phyloP scores from a whole-genome alignment of 2,888 invertebrate genomes.

The Pocota personata region DNA sequence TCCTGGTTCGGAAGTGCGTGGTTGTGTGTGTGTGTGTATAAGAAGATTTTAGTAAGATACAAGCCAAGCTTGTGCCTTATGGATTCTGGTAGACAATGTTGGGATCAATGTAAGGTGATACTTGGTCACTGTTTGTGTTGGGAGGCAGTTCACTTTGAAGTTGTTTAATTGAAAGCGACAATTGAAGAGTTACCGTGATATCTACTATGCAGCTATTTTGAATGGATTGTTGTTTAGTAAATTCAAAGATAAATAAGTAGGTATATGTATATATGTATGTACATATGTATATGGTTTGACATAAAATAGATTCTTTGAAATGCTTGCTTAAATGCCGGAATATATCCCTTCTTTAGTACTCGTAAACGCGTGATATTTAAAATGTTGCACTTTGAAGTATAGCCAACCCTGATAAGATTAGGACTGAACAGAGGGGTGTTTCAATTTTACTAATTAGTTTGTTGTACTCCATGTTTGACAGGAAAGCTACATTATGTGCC shows the following conservation, averaged over 20 bases:
- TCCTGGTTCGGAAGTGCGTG: not conserved
- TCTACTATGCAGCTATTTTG: not conserved
- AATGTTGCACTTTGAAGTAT: not conserved
- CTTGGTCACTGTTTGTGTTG: slow-evolving; percentile 28
- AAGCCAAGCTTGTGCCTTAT: slow-evolving; percentile 33
- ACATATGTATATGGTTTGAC: no score
- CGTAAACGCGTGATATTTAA: not conserved
- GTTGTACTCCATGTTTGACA: not conserved
- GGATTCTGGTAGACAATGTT: slow-evolving; percentile 24
- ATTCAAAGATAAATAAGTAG: not conserved
- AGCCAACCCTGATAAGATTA: slow-evolving; percentile 4
- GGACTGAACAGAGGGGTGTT: not conserved
- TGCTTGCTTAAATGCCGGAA: no score
- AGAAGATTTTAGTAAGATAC: slow-evolving; percentile 19
- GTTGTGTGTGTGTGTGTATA: slow-evolving; percentile 1
- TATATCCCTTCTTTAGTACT: no score
- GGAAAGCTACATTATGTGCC: not conserved
- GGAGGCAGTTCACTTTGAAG: not conserved
- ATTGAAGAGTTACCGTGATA: not conserved
- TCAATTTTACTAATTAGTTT: slow-evolving; percentile 13
- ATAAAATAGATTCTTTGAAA: not conserved
- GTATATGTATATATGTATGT: no score
- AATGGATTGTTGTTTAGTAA: not conserved
- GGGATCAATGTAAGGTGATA: slow-evolving; percentile 51
- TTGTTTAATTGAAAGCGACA: slow-evolving; percentile 42